These are phyloP conservation scores for Acleris cristana DNA, from an alignment of 2,888 invertebrate genomes.

Conservation along the genomic window DNA sequence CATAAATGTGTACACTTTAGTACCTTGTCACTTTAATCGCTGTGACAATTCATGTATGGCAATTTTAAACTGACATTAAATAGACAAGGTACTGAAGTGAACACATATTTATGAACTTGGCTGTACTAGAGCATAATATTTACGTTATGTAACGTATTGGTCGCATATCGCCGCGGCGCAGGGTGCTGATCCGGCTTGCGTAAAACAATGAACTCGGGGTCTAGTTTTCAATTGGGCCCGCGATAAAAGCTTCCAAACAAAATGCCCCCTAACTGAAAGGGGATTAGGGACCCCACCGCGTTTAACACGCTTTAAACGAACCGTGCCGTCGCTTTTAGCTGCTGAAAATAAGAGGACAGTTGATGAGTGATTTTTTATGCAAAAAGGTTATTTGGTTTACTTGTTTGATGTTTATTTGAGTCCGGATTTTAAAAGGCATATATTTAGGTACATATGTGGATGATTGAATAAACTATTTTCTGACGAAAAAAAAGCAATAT, in stretches of 20 bases:
- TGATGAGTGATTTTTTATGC: conserved; percentile 17
- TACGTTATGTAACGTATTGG: neutral
- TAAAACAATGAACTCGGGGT: conserved; percentile 27
- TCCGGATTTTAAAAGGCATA: neutral
- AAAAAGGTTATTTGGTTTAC: neutral
- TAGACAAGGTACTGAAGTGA: too few relatives aligned
- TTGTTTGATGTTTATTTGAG: neutral
- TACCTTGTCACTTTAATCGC: too few relatives aligned
- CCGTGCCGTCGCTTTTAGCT: conserved; percentile 3
- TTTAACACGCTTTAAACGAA: conserved; percentile 18
- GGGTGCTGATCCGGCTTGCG: conserved; percentile 5
- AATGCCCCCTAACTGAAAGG: conserved; percentile 24
- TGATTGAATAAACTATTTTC: too few relatives aligned
- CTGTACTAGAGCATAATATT: too few relatives aligned
- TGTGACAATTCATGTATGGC: too few relatives aligned
- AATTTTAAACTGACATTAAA: too few relatives aligned
- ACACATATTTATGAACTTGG: too few relatives aligned
- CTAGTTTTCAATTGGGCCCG: conserved; percentile 28
- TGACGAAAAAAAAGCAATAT: too few relatives aligned
- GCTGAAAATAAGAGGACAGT: conserved; percentile 15
- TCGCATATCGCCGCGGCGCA: conserved; percentile 12
- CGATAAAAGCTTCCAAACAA: conserved; percentile 29
- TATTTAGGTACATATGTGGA: neutral
- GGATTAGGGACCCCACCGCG: conserved; percentile 18
- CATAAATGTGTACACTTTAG: too few relatives aligned